These are phyloP conservation scores for Oryzias dopingdopingensis DNA, from an alignment of 2,797 vertebrate genomes.

Conservation along the genomic window DNA sequence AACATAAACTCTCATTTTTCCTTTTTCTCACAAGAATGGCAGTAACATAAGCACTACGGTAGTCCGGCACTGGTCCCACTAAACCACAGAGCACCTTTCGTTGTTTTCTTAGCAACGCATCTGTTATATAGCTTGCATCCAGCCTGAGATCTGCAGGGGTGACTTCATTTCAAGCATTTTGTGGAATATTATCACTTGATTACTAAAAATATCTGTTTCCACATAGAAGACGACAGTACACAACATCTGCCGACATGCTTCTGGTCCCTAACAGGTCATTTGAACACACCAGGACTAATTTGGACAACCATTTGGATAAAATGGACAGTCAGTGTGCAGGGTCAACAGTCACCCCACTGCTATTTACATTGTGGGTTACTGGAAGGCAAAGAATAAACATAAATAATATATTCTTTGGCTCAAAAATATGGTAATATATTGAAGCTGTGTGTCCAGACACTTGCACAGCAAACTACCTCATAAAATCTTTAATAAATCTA, in stretches of 20 bases:
- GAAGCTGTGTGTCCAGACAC: constrained; percentile 32
- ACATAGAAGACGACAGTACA: constrained; percentile 18
- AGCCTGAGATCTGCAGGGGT: constrained; percentile 7
- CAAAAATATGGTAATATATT: constrained; percentile 62
- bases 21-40: constrained; percentile 52
- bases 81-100: constrained; percentile 36
- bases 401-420: constrained; percentile 71
- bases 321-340: constrained; percentile 17
- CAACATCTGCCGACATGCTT: constrained; percentile 14
- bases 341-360: constrained; percentile 28
- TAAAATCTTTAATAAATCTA: constrained; percentile 53
- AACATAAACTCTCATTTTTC: constrained; percentile 68
- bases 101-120: constrained; percentile 63
- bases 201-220: constrained; percentile 20
- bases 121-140: constrained; percentile 27
- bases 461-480: constrained; percentile 30
- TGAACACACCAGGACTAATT: constrained; percentile 18
- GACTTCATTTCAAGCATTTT: constrained; percentile 19
- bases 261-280: constrained; percentile 24
- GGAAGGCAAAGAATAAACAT: constrained; percentile 56
- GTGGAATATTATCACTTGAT: constrained; percentile 23
- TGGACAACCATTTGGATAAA: constrained; percentile 21
- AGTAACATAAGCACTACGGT: constrained; percentile 41
- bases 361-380: constrained; percentile 55
- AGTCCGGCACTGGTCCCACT: constrained; percentile 18